Evolutionary conservation across 2,888 invertebrate genomes (phyloP).

Genomic region (Stegophylla sp.): DNA sequence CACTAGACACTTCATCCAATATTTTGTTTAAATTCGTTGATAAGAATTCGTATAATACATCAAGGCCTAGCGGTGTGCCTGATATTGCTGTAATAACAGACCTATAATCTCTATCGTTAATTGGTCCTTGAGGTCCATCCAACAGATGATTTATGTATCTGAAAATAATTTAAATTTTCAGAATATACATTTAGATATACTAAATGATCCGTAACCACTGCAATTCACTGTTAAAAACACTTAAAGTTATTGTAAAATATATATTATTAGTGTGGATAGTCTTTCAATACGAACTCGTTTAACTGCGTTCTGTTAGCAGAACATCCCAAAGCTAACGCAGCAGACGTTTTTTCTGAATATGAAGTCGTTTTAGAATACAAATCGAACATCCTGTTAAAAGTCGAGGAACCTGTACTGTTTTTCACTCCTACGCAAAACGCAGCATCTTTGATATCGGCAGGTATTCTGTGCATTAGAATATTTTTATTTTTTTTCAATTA

Average conservation of each 20-base stretch:
- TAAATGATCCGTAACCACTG: too few relatives aligned
- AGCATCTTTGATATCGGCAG: constrained; percentile 59
- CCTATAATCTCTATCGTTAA: neutral
- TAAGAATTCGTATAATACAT: constrained; percentile 28
- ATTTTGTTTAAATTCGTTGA: neutral
- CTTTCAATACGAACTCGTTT: neutral
- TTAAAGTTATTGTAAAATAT: too few relatives aligned
- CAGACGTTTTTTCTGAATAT: constrained; percentile 31
- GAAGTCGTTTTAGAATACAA: constrained; percentile 35
- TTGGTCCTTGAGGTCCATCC: constrained; percentile 16
- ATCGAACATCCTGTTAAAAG: constrained; percentile 33
- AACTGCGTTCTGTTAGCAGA: constrained; percentile 45
- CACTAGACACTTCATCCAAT: neutral
- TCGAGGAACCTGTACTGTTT: neutral
- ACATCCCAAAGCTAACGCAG: constrained; percentile 34
- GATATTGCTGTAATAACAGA: constrained; percentile 12
- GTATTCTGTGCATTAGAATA: constrained; percentile 58
- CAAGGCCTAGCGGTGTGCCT: neutral
- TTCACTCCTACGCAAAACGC: constrained; percentile 59
- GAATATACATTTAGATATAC: too few relatives aligned
- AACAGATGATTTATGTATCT: constrained; percentile 27
- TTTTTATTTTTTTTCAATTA: neutral
- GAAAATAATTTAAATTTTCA: neutral
- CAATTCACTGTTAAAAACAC: too few relatives aligned
- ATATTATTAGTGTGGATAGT: neutral